phyloP scores from a whole-genome alignment of 2,113 vertebrate genomes.

The Melanerpes aurifrons region DNA sequence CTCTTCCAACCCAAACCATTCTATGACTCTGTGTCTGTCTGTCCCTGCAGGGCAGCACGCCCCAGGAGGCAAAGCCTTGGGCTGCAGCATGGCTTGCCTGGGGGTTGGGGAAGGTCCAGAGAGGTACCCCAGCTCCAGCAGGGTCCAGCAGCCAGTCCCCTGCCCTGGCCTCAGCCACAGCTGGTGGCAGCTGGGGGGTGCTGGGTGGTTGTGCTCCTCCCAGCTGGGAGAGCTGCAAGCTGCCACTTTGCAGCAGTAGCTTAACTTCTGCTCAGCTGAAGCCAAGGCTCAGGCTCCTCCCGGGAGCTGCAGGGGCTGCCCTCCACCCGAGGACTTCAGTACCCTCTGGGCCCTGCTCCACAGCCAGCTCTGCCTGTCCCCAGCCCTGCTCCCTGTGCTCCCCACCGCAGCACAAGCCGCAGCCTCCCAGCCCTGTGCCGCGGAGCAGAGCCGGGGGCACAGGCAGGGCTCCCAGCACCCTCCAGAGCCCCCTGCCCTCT shows the following conservation, averaged over 20 bases:
- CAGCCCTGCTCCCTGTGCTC: not conserved
- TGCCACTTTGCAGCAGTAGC: not conserved
- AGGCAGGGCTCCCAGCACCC: not conserved
- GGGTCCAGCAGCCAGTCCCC: rapidly evolving
- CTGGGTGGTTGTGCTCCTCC: not conserved
- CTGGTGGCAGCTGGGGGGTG: not conserved
- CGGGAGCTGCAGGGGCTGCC: not conserved
- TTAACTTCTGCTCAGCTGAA: not conserved
- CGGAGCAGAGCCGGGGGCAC: too few species aligned
- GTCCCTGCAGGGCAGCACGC: not conserved
- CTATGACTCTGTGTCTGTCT: not conserved
- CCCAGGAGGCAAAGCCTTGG: rapidly evolving
- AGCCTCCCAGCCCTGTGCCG: rapidly evolving
- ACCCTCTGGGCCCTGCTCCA: not conserved
- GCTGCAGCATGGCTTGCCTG: not conserved
- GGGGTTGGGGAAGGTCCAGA: not conserved
- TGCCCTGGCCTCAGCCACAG: rapidly evolving
- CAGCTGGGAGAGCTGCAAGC: rapidly evolving
- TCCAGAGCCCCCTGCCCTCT: not conserved
- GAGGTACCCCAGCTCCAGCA: not conserved
- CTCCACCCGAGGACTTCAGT: not conserved
- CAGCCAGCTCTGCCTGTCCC: not conserved
- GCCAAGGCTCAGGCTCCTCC: rapidly evolving
- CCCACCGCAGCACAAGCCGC: rapidly evolving
- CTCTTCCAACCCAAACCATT: not conserved